phyloP scores from a whole-genome alignment of 2,113 vertebrate species.

The Myodes glareolus region DNA sequence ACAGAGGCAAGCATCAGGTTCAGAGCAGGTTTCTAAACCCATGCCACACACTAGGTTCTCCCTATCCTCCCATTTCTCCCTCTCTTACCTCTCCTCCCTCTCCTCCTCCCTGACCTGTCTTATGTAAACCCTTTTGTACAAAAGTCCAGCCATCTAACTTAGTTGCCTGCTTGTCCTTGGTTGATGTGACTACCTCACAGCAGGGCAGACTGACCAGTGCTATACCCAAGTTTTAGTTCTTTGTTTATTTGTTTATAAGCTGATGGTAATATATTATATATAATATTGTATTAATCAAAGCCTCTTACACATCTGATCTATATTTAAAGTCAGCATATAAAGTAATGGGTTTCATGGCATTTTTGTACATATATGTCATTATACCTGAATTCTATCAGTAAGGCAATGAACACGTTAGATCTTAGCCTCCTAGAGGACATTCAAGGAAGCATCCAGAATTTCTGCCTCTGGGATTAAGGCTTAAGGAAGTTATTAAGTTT shows the following conservation, averaged over 20 bases:
- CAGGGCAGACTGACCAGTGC: neutral
- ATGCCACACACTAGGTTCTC: neutral
- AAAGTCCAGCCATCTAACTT: neutral
- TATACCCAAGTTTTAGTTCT: neutral
- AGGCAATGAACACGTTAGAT: neutral
- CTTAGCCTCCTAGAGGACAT: neutral
- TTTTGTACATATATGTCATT: neutral
- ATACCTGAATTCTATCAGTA: neutral
- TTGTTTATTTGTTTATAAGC: neutral
- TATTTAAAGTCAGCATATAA: neutral
- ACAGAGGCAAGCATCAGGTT: neutral
- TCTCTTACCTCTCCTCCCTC: neutral
- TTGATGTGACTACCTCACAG: neutral
- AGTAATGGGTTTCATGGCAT: neutral
- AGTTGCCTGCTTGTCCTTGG: neutral
- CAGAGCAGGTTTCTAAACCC: neutral
- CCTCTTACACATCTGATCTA: neutral
- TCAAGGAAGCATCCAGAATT: constrained; percentile 11
- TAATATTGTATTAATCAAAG: neutral
- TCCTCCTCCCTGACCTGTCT: neutral
- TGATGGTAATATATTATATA: neutral
- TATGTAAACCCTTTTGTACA: constrained; percentile 3
- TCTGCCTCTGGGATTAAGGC: constrained; percentile 18
- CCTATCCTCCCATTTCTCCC: neutral
- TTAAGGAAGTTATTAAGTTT: constrained; percentile 49